A percentile compares a stretch with the other conserved stretches of the same genome.
phyloP scores from a whole-genome alignment of 2,113 vertebrate genomes.

The Hippopotamus amphibius region DNA sequence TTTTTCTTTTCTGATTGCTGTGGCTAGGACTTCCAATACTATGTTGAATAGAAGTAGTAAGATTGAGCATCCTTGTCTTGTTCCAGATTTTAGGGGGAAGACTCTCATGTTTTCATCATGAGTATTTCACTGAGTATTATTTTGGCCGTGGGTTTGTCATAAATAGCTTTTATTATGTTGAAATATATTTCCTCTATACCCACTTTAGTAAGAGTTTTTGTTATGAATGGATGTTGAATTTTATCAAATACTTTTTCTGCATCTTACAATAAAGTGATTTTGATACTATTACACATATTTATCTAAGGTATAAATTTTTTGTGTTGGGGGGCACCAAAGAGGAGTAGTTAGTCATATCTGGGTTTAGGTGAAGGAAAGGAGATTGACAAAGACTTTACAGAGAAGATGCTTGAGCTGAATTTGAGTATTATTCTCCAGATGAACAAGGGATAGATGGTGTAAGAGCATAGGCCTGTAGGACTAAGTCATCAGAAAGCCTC shows the following conservation, averaged over 20 bases:
- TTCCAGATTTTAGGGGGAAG: background rate
- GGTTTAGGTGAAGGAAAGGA: background rate
- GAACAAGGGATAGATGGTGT: background rate
- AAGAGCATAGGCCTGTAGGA: background rate
- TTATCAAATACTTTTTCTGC: background rate
- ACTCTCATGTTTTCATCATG: background rate
- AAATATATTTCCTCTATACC: background rate
- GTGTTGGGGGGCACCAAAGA: background rate
- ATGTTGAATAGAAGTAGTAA: background rate
- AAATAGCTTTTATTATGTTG: background rate
- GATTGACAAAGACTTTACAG: background rate
- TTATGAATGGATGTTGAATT: background rate
- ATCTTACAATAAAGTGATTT: background rate
- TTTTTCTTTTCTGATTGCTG: background rate
- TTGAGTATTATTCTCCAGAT: background rate
- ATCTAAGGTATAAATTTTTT: background rate
- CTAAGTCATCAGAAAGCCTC: background rate
- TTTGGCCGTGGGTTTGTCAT: background rate
- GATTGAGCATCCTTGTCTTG: background rate
- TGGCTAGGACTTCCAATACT: background rate
- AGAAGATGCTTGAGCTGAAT: background rate
- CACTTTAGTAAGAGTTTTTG: background rate
- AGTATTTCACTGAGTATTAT: background rate
- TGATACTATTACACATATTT: background rate
- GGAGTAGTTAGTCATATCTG: background rate